Base-by-base conservation (phyloP, 2,797 vertebrate species). In the Dallia pectoralis region DNA sequence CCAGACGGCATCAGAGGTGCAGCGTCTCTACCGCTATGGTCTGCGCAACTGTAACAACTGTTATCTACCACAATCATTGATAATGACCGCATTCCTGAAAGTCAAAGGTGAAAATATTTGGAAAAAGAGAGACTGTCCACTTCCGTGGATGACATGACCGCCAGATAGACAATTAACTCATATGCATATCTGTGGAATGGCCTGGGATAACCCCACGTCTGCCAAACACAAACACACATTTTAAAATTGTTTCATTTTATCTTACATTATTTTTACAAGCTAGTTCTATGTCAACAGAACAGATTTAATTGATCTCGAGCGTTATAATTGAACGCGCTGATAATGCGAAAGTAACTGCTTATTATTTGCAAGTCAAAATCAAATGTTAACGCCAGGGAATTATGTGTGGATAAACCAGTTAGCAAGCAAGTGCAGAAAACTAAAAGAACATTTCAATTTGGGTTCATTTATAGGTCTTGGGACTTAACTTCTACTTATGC, bases 371-470 rank as follows among this genome's bases (percentile, higher is more conserved):
- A 69, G 27, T 62, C 6, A 19, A 67, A 59, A 73, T 70, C 48
- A 32, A 1, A 67, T 70, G 73, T 63, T 64, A 32, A 67, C 62
- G 64, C 33, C 56, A 78, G 74, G 8, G 44, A 67, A 80, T 79
- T 77, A 48, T 62, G 30, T 80, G 74, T 79, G 77, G 61, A 59
- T 77, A 49, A 77, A 81, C 74, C 65, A 74, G 73, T 74, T 70
- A 69, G 59, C 59, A 75, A 68, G 76, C 70, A 64, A 74, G 77
- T 76, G 74, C 76, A 69, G 77, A 75, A 81, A 84, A 84, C 63
- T 25, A 83, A 87, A 82, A 74, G 73, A 70, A 40, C 71, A 81
- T 73, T 80, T 77, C 72, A 65, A 79, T 70, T 86, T 69, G 73
- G 73, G 72, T 75, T 85, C 68, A 61, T 22, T 9, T 69, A 53